Base-by-base conservation (phyloP, 2,888 invertebrate genomes). In the Enchytraeus crypticus region DNA sequence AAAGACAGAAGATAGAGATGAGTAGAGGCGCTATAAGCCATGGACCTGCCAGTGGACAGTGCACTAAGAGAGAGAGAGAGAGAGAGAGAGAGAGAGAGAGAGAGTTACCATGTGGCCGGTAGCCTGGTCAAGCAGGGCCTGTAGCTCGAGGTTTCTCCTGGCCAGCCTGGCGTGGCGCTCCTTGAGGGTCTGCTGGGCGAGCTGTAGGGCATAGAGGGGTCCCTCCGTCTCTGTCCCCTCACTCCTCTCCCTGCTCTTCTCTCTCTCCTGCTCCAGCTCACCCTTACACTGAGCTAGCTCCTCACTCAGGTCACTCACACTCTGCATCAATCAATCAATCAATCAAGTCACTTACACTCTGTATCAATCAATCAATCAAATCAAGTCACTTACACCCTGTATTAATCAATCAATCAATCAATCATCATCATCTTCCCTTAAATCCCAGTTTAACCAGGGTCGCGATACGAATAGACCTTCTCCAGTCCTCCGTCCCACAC, bases 131-230 rank as follows among this genome's bases (percentile, higher is more conserved):
- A 59, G 57, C 27, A 61, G 47, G 23, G 54, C 58, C 34, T 65
- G 64, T 29, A 66, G 51, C 8, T 68, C 66, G 18, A 60, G 56
- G 47, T 63, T 53, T 34, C 62, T 63, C 27, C 66, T 65, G 45
- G 64, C 64, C 49, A 68, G 57, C 51, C 63, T 69, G 46, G 60
- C 57, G 55, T 66, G 65, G 30, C 70, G 60, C 34, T 70, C 66
- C 27, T 64, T 64, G n/a, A 72, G 66, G n/a, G 61, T 65, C 3
- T 64, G 55, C 49, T 71, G 68, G 1, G 69, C 70, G 47, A 62
- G 62, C 43, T 68, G 61, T n/a, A 71, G 61, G 57, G 65, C 66
- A 49, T 65, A 68, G 26, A 70, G 60, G 0, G 71, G 64, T 1
- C 61, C 65, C 29, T 64, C 60, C 11, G 64, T 60, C 38, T 61